Conservation (phyloP, 2,888 invertebrate genomes). For the Aspidiotus rigidus region DNA sequence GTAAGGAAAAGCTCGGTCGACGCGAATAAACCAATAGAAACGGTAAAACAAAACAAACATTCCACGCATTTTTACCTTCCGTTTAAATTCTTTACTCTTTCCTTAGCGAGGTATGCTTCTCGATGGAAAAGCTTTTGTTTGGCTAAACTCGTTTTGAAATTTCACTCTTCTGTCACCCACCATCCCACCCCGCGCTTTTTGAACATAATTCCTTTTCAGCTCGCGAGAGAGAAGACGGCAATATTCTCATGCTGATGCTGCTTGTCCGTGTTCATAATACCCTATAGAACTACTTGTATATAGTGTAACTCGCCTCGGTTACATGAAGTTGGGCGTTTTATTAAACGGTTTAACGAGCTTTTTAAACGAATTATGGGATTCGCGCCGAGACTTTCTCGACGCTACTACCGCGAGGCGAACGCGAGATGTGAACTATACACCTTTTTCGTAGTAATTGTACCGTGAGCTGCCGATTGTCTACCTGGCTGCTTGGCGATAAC, state of each 20-base stretch:
- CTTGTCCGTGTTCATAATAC: no score
- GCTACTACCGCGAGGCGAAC: neutral
- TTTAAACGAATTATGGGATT: constrained; percentile 23
- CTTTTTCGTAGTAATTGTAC: no score
- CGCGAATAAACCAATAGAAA: constrained; percentile 33
- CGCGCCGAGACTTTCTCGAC: neutral
- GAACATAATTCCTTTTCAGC: constrained; percentile 25
- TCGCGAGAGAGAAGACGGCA: constrained; percentile 16
- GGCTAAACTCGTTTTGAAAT: constrained; percentile 32
- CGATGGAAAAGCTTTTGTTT: constrained; percentile 32
- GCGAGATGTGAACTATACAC: no score
- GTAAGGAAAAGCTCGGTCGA: constrained; percentile 33
- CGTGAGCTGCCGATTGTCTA: no score
- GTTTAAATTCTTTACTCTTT: constrained; percentile 22
- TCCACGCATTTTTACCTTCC: constrained; percentile 33
- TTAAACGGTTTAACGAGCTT: constrained; percentile 33
- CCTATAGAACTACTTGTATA: no score
- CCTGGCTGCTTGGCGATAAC: no score
- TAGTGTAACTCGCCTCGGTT: constrained; percentile 14
- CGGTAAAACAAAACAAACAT: constrained; percentile 33
- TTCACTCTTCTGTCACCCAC: constrained; percentile 5
- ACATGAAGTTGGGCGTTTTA: constrained; percentile 32
- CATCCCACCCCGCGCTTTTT: neutral
- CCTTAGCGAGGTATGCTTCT: constrained; percentile 13
- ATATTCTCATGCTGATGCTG: neutral